phyloP scores from a whole-genome alignment of 2,888 invertebrate genomes.

The Ichneumoninae sp. region DNA sequence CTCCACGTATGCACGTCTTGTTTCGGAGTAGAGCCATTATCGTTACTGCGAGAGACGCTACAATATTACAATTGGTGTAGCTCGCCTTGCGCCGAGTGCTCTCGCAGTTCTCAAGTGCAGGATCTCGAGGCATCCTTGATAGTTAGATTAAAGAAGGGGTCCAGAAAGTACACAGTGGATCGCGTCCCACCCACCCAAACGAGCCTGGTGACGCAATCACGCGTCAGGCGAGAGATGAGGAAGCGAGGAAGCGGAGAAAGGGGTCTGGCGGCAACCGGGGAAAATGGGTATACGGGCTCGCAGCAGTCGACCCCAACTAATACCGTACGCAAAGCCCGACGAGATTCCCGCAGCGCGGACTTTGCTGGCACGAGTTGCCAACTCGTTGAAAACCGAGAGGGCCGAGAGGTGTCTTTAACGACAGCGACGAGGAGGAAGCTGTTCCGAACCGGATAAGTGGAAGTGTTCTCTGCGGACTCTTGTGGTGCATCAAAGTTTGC shows the following conservation, averaged over 20 bases:
- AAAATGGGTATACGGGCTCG: slow-evolving; percentile 51
- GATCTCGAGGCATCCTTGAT: not conserved
- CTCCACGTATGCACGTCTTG: too few species aligned
- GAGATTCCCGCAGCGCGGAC: slow-evolving; percentile 60
- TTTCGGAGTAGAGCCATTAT: not conserved
- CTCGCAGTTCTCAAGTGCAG: not conserved
- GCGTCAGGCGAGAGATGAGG: slow-evolving; percentile 58
- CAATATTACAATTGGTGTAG: not conserved
- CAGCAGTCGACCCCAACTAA: slow-evolving; percentile 61
- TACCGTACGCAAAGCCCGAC: slow-evolving; percentile 62
- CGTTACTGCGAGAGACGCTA: slow-evolving; percentile 2
- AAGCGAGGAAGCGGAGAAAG: slow-evolving; percentile 49
- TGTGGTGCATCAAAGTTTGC: slow-evolving; percentile 63
- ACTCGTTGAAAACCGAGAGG: slow-evolving; percentile 66
- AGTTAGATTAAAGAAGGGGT: not conserved
- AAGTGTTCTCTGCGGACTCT: slow-evolving; percentile 63
- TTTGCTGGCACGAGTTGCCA: slow-evolving; percentile 65
- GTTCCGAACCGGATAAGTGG: slow-evolving; percentile 61
- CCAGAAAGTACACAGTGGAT: slow-evolving; percentile 30
- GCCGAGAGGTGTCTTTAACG: slow-evolving; percentile 63
- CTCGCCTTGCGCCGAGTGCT: not conserved
- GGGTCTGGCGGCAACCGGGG: slow-evolving; percentile 28
- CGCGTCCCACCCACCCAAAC: slow-evolving; percentile 60
- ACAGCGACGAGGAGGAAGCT: slow-evolving; percentile 53
- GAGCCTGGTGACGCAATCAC: slow-evolving; percentile 68